Percentiles rank a stretch among this genome's conserved stretches.
Conservation (phyloP, 2,888 invertebrate species). For the Polymixis lichenea region DNA sequence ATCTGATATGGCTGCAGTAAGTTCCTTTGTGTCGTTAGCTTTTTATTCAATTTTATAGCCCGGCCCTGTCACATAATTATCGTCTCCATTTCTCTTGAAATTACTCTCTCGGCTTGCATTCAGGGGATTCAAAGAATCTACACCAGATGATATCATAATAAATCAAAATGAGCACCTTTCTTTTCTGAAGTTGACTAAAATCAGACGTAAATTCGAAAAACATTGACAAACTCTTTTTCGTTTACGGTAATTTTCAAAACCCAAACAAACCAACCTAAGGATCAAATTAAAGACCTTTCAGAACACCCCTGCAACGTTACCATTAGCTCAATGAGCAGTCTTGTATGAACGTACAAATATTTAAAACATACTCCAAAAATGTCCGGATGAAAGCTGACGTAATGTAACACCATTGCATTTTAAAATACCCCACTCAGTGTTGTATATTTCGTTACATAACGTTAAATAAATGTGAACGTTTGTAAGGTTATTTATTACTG, state of each 20-base stretch:
- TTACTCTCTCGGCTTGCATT: too few species aligned
- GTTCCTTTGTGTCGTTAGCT: neutral
- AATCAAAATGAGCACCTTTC: too few species aligned
- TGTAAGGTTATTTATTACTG: neutral
- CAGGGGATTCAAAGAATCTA: too few species aligned
- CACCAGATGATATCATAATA: too few species aligned
- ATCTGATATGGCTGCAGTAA: too few species aligned
- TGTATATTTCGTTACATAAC: constrained; percentile 1
- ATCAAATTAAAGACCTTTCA: neutral
- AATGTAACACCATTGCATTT: constrained; percentile 34
- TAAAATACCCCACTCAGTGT: constrained; percentile 31
- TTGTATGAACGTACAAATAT: constrained; percentile 33
- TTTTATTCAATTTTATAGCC: too few species aligned
- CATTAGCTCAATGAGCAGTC: neutral
- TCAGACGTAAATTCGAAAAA: too few species aligned
- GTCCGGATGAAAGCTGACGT: neutral
- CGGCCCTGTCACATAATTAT: too few species aligned
- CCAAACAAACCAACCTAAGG: neutral
- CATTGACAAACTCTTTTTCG: too few species aligned
- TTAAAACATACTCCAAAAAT: constrained; percentile 34
- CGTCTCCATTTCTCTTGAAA: too few species aligned
- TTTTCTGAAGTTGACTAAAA: too few species aligned
- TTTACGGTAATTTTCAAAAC: too few species aligned
- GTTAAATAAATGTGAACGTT: neutral
- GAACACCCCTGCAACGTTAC: neutral